These are phyloP conservation scores for Epinephelus lanceolatus DNA, from an alignment of 2,113 vertebrate species.

Conservation along the genomic window DNA sequence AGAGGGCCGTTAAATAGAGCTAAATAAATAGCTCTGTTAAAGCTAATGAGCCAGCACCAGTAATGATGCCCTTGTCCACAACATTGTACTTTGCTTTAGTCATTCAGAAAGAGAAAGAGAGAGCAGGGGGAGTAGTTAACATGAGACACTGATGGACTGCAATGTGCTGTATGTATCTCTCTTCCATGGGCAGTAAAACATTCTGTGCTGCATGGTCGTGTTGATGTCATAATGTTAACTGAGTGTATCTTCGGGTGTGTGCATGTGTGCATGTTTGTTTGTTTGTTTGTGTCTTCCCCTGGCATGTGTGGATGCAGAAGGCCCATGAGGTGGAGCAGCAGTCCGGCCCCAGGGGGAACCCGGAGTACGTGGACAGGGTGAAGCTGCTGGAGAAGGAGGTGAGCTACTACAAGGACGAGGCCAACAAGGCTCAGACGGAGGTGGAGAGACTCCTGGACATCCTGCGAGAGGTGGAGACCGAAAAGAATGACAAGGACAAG, in stretches of 20 bases:
- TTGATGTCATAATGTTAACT: constrained; percentile 8
- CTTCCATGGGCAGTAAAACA: constrained; percentile 40
- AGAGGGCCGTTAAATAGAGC: constrained; percentile 60
- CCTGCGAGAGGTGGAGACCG: constrained; percentile 96
- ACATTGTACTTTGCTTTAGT: constrained; percentile 53
- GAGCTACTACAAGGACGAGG: constrained; percentile 94
- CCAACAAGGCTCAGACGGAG: constrained; percentile 93
- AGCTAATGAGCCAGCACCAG: constrained; percentile 67
- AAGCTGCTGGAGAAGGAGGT: constrained; percentile 97
- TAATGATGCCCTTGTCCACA: constrained; percentile 63
- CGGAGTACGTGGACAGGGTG: constrained; percentile 92
- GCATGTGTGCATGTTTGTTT: constrained; percentile 19
- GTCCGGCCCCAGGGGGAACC: constrained; percentile 89
- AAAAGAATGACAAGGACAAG: constrained; percentile 99
- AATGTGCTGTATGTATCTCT: constrained; percentile 48
- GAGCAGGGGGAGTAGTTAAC: constrained; percentile 30
- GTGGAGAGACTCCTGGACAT: constrained; percentile 97
- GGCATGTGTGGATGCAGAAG: constrained; percentile 80
- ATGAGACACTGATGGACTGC: constrained; percentile 39
- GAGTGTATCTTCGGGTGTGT: constrained; percentile 27
- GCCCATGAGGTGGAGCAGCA: constrained; percentile 96
- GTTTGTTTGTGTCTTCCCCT: constrained; percentile 37
- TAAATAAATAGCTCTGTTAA: constrained; percentile 72
- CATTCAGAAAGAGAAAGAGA: constrained; percentile 43
- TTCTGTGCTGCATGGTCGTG: constrained; percentile 30